These are phyloP conservation scores for Platycheirus albimanus DNA, from an alignment of 2,888 invertebrate genomes.

Conservation along the genomic window DNA sequence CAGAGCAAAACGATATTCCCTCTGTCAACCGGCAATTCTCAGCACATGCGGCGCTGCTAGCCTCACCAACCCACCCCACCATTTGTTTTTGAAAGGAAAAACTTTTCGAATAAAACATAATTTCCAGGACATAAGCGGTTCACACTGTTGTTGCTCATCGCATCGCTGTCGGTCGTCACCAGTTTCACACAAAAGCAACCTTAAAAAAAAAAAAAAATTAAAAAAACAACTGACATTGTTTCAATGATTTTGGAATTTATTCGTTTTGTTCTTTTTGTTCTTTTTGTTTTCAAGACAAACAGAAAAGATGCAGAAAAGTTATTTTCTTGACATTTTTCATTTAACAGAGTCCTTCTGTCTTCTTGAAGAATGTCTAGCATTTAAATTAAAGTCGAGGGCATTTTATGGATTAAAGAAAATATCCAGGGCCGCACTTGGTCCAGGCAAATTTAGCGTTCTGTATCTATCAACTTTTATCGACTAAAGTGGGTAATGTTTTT, in stretches of 20 bases:
- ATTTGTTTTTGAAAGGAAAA: not conserved
- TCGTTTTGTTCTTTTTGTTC: conserved; percentile 28
- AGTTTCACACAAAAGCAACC: conserved; percentile 7
- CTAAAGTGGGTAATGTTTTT: too few relatives aligned
- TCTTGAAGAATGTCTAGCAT: conserved; percentile 46
- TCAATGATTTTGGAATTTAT: conserved; percentile 13
- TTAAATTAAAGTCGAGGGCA: conserved; percentile 36
- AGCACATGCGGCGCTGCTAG: not conserved
- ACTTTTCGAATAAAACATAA: conserved; percentile 45
- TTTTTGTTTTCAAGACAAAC: not conserved
- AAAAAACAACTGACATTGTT: not conserved
- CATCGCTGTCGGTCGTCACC: not conserved
- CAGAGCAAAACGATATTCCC: not conserved
- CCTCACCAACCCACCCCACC: not conserved
- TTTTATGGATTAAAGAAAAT: not conserved
- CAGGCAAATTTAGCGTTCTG: too few relatives aligned
- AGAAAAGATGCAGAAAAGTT: conserved; percentile 31
- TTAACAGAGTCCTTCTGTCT: conserved; percentile 20
- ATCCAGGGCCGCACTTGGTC: not conserved
- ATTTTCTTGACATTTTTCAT: conserved; percentile 47
- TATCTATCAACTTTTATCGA: too few relatives aligned
- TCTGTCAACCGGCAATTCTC: not conserved
- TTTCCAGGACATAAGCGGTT: conserved; percentile 32
- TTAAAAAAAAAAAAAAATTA: not conserved
- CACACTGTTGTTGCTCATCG: conserved; percentile 14